Evolutionary conservation across 2,797 vertebrate genomes (phyloP).

Genomic region (Enoplosus armatus): DNA sequence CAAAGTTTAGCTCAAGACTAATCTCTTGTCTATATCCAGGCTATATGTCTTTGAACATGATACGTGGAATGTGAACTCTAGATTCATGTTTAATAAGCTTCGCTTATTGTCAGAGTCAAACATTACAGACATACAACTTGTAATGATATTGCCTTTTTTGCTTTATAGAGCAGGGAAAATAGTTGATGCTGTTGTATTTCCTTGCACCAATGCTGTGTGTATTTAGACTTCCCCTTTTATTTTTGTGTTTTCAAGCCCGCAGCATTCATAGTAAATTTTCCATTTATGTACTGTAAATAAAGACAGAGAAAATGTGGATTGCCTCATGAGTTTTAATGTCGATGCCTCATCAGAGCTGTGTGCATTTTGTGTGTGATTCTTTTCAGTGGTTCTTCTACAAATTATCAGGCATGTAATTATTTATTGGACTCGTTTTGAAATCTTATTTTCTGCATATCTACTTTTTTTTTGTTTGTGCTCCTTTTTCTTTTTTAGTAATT

Average conservation of each 20-base stretch:
- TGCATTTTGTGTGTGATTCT: neutral
- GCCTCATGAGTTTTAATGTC: conserved; percentile 13
- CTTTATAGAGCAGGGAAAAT: conserved; percentile 52
- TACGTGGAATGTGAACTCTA: conserved; percentile 66
- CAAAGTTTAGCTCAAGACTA: conserved; percentile 44
- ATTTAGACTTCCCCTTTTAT: conserved; percentile 48
- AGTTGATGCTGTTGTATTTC: conserved; percentile 36
- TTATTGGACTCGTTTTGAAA: neutral
- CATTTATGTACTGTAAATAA: conserved; percentile 88
- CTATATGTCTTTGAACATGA: conserved; percentile 67
- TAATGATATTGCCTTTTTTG: conserved; percentile 49
- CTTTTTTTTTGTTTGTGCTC: no score
- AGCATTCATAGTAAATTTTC: conserved; percentile 65
- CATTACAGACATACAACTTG: conserved; percentile 43
- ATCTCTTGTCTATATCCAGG: conserved; percentile 35
- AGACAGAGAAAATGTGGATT: conserved; percentile 53
- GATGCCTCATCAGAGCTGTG: neutral
- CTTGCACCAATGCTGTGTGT: conserved; percentile 38
- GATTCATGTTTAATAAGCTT: conserved; percentile 48
- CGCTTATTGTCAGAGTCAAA: conserved; percentile 52
- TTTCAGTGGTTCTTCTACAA: neutral
- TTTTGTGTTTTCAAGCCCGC: conserved; percentile 54
- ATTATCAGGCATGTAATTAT: neutral
- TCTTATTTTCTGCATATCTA: neutral
- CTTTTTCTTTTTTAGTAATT: neutral